Evolutionary conservation across 1,140 invertebrate species (phyloP), one percentile per base, ranked within the genome.

Genomic region (Penaeus vannamei): DNA sequence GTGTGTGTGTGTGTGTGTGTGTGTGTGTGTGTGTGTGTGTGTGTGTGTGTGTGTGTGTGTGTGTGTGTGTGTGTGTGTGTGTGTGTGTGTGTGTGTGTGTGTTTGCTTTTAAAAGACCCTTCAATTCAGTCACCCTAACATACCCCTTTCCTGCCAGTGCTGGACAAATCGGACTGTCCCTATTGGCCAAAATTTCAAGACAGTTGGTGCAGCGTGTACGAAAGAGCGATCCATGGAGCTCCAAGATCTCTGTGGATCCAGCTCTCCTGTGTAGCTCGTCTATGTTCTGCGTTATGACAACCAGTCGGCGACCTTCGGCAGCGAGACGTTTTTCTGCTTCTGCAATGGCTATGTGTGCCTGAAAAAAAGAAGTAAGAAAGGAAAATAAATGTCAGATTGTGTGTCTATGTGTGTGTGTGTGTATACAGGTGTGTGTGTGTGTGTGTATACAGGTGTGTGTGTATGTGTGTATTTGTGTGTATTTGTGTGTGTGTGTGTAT

Each of bases 271-370:
- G 98, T 22, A 99, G 93, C 76, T 96, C 96, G 94, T 99, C 98
- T 79, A 99, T 97, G 95, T 99, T 99, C 93, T 99, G 98, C 1
- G 98, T 99, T 61, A 99, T 95, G 2, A 98, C 94, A 60, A 94
- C 95, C 84, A 97, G 94, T 77, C 93, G 93, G 91, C 95, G 95
- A 4, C 95, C 95, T 92, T 95, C 93, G 36, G 93, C 92, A 90
- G 93, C 92, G 19, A 95, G 93, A 91, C 94, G 93, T 76, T 95
- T 93, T 94, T 98, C 96, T 93, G 95, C 96, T 90, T 96, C 94
- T 32, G 97, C 96, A 90, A 98, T 95, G 10, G 97, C 96, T 87
- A 94, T 93, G 92, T 98, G 97, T 53, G 97, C 97, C 96, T 97
- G 91, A 19, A 86, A 42, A 90, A 92, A 22, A 76, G 8, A 59